phyloP scores from a whole-genome alignment of 1,140 invertebrate genomes.

The Pomacea maculata region DNA sequence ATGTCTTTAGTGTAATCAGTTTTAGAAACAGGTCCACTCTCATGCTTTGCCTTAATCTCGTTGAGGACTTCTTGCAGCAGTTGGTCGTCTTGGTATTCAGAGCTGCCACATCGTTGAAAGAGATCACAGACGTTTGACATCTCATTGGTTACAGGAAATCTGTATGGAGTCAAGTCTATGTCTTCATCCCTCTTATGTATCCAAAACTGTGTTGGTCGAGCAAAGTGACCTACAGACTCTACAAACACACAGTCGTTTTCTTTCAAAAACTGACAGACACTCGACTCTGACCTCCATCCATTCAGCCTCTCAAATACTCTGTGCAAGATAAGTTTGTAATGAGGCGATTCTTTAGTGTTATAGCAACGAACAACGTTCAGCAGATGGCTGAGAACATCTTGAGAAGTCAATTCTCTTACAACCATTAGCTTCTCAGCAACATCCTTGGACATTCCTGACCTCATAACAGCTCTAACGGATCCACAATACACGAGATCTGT shows the following conservation, averaged over 20 bases:
- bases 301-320: background rate
- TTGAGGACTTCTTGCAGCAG: conserved; percentile 19
- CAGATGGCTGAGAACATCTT: conserved; percentile 11
- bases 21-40: background rate
- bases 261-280: background rate
- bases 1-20: conserved; percentile 8
- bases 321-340: conserved; percentile 4
- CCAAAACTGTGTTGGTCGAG: conserved; percentile 9
- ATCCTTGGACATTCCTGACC: background rate
- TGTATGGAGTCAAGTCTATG: conserved; percentile 30
- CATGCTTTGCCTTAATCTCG: conserved; percentile 18
- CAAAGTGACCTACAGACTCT: conserved; percentile 9
- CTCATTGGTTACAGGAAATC: conserved; percentile 26
- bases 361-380: background rate
- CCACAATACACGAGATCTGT: background rate
- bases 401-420: background rate
- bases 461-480: background rate
- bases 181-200: conserved; percentile 3
- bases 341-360: background rate
- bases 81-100: background rate
- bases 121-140: conserved; percentile 18
- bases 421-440: background rate
- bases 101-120: conserved; percentile 13
- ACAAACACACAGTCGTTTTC: background rate
- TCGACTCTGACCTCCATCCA: background rate